These are phyloP conservation scores for Scolanthus callimorphus DNA, from an alignment of 92 coral and sea anemone genomes.

Conservation along the genomic window DNA sequence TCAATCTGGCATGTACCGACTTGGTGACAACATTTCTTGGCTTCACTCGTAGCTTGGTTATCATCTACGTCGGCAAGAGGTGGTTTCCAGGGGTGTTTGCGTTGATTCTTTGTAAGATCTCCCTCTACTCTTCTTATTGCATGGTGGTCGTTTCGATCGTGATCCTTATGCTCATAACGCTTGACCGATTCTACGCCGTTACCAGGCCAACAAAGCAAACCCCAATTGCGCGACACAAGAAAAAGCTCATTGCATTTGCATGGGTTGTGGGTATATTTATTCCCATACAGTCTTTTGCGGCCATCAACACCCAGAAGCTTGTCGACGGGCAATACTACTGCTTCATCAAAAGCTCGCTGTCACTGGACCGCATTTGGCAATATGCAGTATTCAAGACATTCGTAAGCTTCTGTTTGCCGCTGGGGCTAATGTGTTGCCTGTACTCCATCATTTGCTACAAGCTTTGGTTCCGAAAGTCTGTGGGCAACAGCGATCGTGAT, in stretches of 20 bases:
- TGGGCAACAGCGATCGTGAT: neutral
- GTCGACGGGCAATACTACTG: too few species aligned
- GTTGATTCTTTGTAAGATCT: neutral
- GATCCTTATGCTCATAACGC: neutral
- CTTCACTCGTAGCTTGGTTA: neutral
- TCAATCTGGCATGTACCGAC: slow-evolving; percentile 2
- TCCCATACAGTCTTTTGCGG: too few species aligned
- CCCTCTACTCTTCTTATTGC: neutral
- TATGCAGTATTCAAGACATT: neutral
- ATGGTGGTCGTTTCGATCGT: neutral
- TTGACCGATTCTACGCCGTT: too few species aligned
- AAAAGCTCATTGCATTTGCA: too few species aligned
- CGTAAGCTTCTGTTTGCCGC: neutral
- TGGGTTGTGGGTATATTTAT: too few species aligned
- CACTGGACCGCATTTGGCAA: neutral
- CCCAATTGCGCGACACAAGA: too few species aligned
- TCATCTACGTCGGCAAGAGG: slow-evolving; percentile 1
- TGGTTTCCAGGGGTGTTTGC: slow-evolving; percentile 2
- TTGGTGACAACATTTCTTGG: neutral
- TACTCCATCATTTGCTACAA: neutral
- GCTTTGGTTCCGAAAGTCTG: neutral
- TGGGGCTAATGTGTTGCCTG: neutral
- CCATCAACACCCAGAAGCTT: too few species aligned
- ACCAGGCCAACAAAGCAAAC: too few species aligned
- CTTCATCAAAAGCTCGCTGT: too few species aligned